phyloP scores from a whole-genome alignment of 2,113 vertebrate species.

The Silurus asotus region DNA sequence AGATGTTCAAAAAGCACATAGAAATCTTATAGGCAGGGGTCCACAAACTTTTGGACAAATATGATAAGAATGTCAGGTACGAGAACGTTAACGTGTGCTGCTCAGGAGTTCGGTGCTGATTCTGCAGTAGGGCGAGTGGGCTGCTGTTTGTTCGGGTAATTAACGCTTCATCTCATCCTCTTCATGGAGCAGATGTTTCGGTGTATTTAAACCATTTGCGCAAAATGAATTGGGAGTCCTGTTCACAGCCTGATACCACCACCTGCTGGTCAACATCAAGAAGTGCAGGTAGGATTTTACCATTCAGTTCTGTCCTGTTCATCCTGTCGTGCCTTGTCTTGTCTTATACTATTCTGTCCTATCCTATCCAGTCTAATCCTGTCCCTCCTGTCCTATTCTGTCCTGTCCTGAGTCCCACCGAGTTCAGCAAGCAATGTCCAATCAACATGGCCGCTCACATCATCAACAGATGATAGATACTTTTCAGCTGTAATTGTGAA shows the following conservation, averaged over 20 bases:
- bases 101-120: background rate
- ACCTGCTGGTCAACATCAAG: conserved; percentile 14
- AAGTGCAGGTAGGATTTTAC: background rate
- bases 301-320: background rate
- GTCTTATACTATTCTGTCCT: background rate
- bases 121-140: background rate
- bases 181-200: background rate
- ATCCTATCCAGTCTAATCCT: no score
- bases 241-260: background rate
- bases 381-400: background rate
- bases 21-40: no score
- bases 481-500: background rate
- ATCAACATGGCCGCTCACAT: background rate
- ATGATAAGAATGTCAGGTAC: no score
- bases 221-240: background rate
- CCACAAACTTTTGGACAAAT: no score
- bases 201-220: background rate
- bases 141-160: background rate
- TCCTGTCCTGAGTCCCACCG: background rate
- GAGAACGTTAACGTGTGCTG: no score
- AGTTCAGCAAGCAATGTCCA: background rate
- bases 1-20: no score
- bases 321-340: background rate
- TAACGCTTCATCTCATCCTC: background rate
- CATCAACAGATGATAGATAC: background rate